phyloP scores from a whole-genome alignment of 1,140 invertebrate species.

The Rhyzopertha dominica region DNA sequence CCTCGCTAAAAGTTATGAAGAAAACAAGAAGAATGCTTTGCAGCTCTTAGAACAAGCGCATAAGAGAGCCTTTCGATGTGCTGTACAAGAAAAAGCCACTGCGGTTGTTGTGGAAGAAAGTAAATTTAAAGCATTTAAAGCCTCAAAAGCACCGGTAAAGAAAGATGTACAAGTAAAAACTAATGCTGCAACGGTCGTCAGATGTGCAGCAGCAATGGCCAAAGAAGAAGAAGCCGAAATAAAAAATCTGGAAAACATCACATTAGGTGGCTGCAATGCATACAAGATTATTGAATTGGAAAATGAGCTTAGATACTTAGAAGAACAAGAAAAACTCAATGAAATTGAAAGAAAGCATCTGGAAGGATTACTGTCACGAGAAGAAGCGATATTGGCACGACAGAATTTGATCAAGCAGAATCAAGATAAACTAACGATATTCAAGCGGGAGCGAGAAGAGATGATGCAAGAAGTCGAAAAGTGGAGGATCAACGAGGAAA shows the following conservation, averaged over 20 bases:
- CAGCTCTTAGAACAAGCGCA: too few relatives aligned
- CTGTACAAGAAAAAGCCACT: too few relatives aligned
- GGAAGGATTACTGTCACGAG: conserved; percentile 50
- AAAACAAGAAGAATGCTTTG: too few relatives aligned
- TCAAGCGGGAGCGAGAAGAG: conserved; percentile 47
- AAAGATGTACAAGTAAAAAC: conserved; percentile 44
- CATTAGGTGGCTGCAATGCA: conserved; percentile 45
- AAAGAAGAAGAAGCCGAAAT: conserved; percentile 50
- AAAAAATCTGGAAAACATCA: conserved; percentile 48
- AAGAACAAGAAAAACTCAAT: conserved; percentile 47
- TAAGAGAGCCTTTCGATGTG: too few relatives aligned
- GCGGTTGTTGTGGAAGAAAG: too few relatives aligned
- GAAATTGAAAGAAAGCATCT: conserved; percentile 54
- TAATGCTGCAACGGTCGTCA: conserved; percentile 47
- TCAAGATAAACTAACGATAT: conserved; percentile 48
- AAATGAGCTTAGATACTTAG: conserved; percentile 45
- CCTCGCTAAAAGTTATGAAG: too few relatives aligned
- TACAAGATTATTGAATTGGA: conserved; percentile 44
- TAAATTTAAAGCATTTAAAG: conserved; percentile 43
- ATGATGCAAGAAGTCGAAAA: conserved; percentile 48
- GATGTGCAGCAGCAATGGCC: conserved; percentile 47
- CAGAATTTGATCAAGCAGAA: conserved; percentile 46
- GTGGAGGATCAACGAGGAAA: conserved; percentile 47
- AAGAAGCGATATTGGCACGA: conserved; percentile 53
- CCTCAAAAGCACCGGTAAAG: conserved; percentile 26